Conservation (phyloP, 2,113 vertebrate genomes). For the Anguilla rostrata region DNA sequence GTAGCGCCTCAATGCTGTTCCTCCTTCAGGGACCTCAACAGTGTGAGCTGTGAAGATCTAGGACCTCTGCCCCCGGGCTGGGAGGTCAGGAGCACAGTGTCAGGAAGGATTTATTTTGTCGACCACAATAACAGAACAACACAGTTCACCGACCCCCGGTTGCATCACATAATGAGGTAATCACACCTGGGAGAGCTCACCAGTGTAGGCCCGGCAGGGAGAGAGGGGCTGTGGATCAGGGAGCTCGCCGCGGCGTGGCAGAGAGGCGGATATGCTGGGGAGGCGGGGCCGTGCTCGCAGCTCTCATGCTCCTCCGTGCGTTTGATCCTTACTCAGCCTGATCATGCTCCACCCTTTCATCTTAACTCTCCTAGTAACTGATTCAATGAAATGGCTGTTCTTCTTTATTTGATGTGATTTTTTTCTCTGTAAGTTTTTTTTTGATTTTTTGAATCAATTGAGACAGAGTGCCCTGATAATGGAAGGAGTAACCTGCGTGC, state of each 20-base stretch:
- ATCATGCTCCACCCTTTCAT: not conserved
- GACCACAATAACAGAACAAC: slow-evolving; percentile 98
- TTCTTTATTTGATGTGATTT: not conserved
- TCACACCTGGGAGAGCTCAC: slow-evolving; percentile 22
- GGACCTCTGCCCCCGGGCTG: slow-evolving; percentile 92
- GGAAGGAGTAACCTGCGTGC: not conserved
- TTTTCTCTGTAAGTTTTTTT: not conserved
- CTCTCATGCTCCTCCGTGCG: not conserved
- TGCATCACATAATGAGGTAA: slow-evolving; percentile 98
- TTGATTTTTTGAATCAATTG: not conserved
- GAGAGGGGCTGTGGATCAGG: not conserved
- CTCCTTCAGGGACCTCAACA: slow-evolving; percentile 87
- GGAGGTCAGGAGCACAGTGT: slow-evolving; percentile 96
- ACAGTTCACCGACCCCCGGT: slow-evolving; percentile 93
- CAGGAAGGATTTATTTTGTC: slow-evolving; percentile 97
- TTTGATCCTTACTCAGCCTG: not conserved
- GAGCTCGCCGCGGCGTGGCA: not conserved
- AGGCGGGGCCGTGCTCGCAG: not conserved
- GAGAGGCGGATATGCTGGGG: not conserved
- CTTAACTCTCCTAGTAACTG: slow-evolving; percentile 15
- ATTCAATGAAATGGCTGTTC: not conserved
- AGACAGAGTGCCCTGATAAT: not conserved
- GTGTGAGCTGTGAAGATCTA: slow-evolving; percentile 94
- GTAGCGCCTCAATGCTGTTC: slow-evolving; percentile 12
- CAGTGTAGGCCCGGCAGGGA: not conserved